Evolutionary conservation across 2,797 vertebrate genomes (phyloP).

Genomic region (Tokudaia tokunoshimensis): DNA sequence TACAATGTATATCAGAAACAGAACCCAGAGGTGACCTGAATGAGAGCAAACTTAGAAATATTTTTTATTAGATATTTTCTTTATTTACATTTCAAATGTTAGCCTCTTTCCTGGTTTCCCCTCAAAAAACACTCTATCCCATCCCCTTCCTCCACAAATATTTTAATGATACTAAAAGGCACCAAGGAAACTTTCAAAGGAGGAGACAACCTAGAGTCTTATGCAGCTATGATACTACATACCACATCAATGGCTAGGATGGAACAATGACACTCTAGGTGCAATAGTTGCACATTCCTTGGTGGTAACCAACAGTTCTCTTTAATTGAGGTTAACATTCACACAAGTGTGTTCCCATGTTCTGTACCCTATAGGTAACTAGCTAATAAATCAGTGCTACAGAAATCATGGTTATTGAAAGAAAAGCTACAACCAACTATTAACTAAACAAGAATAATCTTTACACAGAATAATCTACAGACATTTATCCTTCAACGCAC

Average conservation of each 20-base stretch:
- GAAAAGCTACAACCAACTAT: neutral
- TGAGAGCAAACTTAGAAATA: neutral
- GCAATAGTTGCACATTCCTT: neutral
- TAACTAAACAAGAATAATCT: neutral
- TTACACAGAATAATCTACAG: neutral
- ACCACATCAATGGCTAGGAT: neutral
- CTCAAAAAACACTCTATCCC: too few relatives aligned
- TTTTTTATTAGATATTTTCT: neutral
- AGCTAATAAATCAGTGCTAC: neutral
- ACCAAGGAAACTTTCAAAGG: neutral
- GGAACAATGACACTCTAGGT: neutral
- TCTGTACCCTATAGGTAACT: neutral
- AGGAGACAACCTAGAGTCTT: neutral
- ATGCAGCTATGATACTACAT: neutral
- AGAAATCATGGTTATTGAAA: neutral
- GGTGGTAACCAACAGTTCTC: neutral
- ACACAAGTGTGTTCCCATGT: neutral
- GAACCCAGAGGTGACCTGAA: neutral
- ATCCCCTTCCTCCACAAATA: neutral
- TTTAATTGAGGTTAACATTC: neutral
- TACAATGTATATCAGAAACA: neutral
- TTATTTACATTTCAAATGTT: too few relatives aligned
- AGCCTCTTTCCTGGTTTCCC: too few relatives aligned
- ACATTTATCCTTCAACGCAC: neutral
- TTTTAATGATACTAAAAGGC: neutral